Percentiles rank a stretch among this genome's conserved stretches.
These are phyloP conservation scores for Drosophila infuscata DNA, from an alignment of 2,888 invertebrate genomes.

Conservation along the genomic window DNA sequence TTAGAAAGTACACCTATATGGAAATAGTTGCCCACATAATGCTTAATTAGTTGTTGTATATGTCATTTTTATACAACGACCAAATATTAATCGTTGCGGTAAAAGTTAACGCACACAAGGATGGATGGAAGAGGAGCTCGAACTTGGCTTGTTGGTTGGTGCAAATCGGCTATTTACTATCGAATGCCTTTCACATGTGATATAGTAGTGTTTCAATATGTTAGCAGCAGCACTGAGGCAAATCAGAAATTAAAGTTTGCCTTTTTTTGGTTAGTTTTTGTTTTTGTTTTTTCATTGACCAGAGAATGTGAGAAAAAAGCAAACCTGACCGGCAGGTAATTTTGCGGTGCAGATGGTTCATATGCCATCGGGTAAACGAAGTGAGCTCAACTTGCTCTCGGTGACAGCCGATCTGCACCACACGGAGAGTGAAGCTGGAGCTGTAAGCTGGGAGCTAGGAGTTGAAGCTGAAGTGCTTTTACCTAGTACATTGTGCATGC, in stretches of 20 bases:
- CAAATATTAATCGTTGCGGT: constrained; percentile 8
- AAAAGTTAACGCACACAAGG: constrained; percentile 5
- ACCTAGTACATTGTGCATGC: constrained; percentile 18
- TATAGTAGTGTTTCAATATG: constrained; percentile 18
- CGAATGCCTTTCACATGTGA: constrained; percentile 48
- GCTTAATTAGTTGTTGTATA: constrained; percentile 9
- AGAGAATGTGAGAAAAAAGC: constrained; percentile 43
- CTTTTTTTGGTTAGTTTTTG: constrained; percentile 10
- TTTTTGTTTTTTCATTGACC: constrained; percentile 30
- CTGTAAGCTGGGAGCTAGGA: not conserved
- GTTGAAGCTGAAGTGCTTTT: constrained; percentile 22
- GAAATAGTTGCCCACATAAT: constrained; percentile 7
- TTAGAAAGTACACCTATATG: constrained; percentile 3
- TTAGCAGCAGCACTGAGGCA: constrained; percentile 39
- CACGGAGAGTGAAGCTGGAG: not conserved
- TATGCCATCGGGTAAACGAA: constrained; percentile 38
- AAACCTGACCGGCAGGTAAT: constrained; percentile 56
- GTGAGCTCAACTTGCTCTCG: constrained; percentile 42
- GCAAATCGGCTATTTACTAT: constrained; percentile 38
- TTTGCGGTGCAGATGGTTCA: constrained; percentile 47
- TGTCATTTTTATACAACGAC: constrained; percentile 2
- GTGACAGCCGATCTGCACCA: constrained; percentile 29
- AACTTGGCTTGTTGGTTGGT: constrained; percentile 6
- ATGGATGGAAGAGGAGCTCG: constrained; percentile 15
- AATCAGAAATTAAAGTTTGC: constrained; percentile 41